Base-by-base conservation (phyloP, 2,888 invertebrate species). In the Aplocera efformata region DNA sequence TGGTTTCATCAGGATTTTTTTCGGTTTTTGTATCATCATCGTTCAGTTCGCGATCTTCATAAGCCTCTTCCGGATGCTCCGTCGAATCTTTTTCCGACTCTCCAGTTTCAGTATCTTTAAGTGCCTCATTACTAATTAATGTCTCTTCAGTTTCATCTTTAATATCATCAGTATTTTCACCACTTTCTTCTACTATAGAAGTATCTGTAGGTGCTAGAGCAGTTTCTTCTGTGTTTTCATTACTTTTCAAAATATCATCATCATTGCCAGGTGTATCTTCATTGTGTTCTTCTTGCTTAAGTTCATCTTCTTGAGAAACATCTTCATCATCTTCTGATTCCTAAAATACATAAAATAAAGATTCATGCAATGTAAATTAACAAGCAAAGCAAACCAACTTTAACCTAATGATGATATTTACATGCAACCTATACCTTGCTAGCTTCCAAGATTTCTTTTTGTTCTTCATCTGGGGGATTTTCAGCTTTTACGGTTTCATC, bases 381-480 rank as follows among this genome's bases (percentile, higher is more conserved):
- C 58, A 85, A 86, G 86, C 86, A 63, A 66, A 59, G 86, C 86
- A 84, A 86, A 79, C 63, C 50, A 83, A 80, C 53, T 34, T 46
- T 66, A 72, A 75, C 35, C 50, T 57, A 67, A 67, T 66, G 63
- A 53, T 67, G 59, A 60, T 50, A 40, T 50, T 63, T 36, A 55
- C 76, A 73, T 79, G 83, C 79, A 47, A 7, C 49, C 53, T 80
- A 79, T 69, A 82, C 86, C 80, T 81, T 68, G 50, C 54, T 62
- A 50, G 45, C 62, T 47, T 71, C 64, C 61, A 62, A 50, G 47
- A 61, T 55, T 44, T 66, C 56, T 27, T 60, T 53, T 8, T 48
- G 56, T 33, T 58, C 50, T 34, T 53, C 59, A 7, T 37, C 45
- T 42, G 42, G 31, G 36, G 48, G 57, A 49, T 50, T 56, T 32